Evolutionary conservation across 2,888 invertebrate species (phyloP), one percentile per base, ranked within the genome.

Genomic region (Lapara coniferarum): DNA sequence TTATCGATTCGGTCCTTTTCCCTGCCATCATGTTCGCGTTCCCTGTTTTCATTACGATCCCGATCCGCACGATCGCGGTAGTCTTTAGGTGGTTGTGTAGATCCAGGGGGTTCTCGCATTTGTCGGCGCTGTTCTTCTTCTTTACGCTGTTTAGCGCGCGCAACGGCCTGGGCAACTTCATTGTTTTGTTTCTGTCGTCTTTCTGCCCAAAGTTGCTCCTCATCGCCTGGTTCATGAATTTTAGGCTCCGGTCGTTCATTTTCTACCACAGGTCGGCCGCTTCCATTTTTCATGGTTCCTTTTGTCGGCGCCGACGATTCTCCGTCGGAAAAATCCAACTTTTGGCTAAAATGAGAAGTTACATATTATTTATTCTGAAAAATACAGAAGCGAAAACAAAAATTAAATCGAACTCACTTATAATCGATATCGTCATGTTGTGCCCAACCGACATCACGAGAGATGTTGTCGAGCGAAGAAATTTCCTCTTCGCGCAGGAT

Each of bases 401-500:
- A 13, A 49, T 19, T 16, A 44, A 44, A 19, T 8, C 66, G 10
- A n/a, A 88, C 94, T 92, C 78, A 95, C 95, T 98, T 97, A 86
- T 98, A 98, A 91, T 98, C 98, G 85, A 98, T 97, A 87, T 98
- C 98, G 85, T 98, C 98, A 82, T 97, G 96, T 77, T 97, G 96
- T 71, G 97, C 97, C 99, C 99, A 99, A 74, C 98, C 98, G 81
- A 97, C 96, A 84, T 98, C 97, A 80, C 97, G 96, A 59, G 97
- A 96, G 78, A 98, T 97, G 85, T 98, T 97, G 90, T 98, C 98
- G 94, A 99, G 96, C 71, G 97, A 97, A 82, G 97, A 97, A 80
- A 99, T 95, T 89, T 98, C 98, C 86, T 98, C 98, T 85, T 98
- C 98, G 79, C 97, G 97, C 78, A 99, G 97, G 76, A 99, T 98